phyloP scores from a whole-genome alignment of 2,888 invertebrate species.

The Automeris io region DNA sequence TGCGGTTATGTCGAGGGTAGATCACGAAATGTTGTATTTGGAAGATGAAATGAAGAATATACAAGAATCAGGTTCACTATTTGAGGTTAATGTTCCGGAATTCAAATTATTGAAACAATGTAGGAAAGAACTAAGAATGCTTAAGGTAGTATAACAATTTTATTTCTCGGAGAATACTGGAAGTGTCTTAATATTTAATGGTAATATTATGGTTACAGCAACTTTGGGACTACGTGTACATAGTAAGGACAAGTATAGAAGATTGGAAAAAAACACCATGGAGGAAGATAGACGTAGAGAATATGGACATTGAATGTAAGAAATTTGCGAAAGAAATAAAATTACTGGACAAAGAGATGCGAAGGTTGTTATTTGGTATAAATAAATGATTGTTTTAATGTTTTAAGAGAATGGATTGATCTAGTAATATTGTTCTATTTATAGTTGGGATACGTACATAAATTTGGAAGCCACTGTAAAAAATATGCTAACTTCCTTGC shows the following conservation, averaged over 20 bases:
- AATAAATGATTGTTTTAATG: not conserved
- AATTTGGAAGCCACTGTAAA: slow-evolving; percentile 94
- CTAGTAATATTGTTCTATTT: slow-evolving; percentile 13
- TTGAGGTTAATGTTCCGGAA: slow-evolving; percentile 96
- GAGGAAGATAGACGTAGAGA: slow-evolving; percentile 97
- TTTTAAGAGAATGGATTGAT: not conserved
- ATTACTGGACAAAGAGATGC: slow-evolving; percentile 96
- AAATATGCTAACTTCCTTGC: slow-evolving; percentile 95
- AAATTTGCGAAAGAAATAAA: slow-evolving; percentile 97
- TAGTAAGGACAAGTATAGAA: slow-evolving; percentile 93
- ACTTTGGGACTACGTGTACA: slow-evolving; percentile 96
- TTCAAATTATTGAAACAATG: slow-evolving; percentile 95
- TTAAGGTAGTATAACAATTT: slow-evolving; percentile 78
- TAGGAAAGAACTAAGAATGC: slow-evolving; percentile 90
- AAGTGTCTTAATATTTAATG: too few relatives aligned
- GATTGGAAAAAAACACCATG: slow-evolving; percentile 99
- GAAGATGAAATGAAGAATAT: slow-evolving; percentile 92
- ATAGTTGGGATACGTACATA: slow-evolving; percentile 91
- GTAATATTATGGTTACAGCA: slow-evolving; percentile 73
- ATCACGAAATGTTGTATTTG: slow-evolving; percentile 85
- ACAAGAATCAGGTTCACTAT: slow-evolving; percentile 92
- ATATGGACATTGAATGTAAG: slow-evolving; percentile 99
- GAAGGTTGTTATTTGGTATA: slow-evolving; percentile 57
- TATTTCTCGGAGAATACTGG: not conserved
- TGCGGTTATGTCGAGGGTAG: slow-evolving; percentile 84